phyloP scores from a whole-genome alignment of 2,113 vertebrate species.

The Lepidothrix coronata region DNA sequence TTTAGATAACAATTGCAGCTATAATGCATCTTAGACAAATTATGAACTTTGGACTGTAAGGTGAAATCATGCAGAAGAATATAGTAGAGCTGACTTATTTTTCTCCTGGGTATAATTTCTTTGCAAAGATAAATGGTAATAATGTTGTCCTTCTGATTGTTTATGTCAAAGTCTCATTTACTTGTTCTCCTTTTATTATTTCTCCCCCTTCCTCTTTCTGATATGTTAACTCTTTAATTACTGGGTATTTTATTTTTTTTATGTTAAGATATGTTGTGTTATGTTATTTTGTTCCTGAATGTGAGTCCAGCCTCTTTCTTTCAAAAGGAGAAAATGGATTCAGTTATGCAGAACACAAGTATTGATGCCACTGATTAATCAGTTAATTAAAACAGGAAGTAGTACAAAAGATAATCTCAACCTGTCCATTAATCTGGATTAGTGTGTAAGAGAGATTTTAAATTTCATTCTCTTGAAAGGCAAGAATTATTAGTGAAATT shows the following conservation, averaged over 20 bases:
- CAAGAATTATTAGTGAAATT: background rate
- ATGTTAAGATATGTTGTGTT: background rate
- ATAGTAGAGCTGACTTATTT: background rate
- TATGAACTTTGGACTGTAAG: background rate
- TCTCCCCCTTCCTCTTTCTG: accelerated
- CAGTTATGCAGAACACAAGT: background rate
- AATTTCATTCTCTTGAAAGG: background rate
- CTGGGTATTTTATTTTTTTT: background rate
- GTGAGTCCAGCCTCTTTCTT: background rate
- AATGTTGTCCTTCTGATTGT: background rate
- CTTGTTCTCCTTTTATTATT: background rate
- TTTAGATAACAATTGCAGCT: background rate
- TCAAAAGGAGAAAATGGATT: background rate
- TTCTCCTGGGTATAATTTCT: background rate
- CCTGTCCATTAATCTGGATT: background rate
- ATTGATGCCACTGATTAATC: background rate
- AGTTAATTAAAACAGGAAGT: background rate
- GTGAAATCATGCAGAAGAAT: background rate
- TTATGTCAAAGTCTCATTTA: background rate
- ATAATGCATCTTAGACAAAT: background rate
- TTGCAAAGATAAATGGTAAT: background rate
- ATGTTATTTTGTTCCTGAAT: background rate
- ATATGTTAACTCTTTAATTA: background rate
- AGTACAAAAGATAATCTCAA: background rate
- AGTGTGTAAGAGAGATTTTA: background rate